These are phyloP conservation scores for Drosophila quadrilineata DNA, from an alignment of 1,140 invertebrate species.

Conservation along the genomic window DNA sequence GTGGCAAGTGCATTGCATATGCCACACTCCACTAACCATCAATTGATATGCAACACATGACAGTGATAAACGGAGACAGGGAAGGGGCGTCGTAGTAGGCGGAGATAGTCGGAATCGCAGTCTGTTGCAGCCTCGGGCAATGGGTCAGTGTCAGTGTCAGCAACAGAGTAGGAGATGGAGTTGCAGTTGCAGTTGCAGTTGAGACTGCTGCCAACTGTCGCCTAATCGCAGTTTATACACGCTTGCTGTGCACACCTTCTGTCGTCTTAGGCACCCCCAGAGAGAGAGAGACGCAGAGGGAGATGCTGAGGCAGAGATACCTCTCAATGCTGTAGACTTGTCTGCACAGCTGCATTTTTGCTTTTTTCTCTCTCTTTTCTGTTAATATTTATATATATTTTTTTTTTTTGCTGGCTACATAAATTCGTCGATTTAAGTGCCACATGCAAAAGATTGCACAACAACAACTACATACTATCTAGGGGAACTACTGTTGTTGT, in stretches of 20 bases:
- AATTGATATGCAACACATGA: no score
- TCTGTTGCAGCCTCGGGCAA: constrained; percentile 5
- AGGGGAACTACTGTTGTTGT: constrained; percentile 6
- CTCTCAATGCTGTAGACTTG: no score
- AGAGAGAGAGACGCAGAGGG: not conserved
- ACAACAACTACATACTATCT: constrained; percentile 28
- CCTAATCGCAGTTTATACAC: constrained; percentile 80
- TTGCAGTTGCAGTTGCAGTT: constrained; percentile 12
- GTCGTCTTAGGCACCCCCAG: constrained; percentile 44
- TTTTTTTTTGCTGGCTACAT: constrained; percentile 63
- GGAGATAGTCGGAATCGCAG: no score
- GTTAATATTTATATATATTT: no score
- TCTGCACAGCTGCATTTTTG: constrained; percentile 5
- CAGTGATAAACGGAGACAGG: no score
- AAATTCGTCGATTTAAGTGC: constrained; percentile 79
- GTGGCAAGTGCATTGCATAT: no score
- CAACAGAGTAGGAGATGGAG: constrained; percentile 26
- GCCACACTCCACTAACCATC: no score
- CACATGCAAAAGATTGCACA: constrained; percentile 65
- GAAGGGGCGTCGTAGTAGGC: no score
- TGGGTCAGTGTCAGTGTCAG: constrained; percentile 27
- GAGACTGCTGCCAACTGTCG: constrained; percentile 42
- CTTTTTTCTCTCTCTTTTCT: no score
- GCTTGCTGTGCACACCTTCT: constrained; percentile 62
- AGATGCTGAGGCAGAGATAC: not conserved